Percentiles rank a stretch among this genome's conserved stretches.
These are phyloP conservation scores for Prenolepis imparis DNA, from an alignment of 2,888 invertebrate species.

Conservation along the genomic window DNA sequence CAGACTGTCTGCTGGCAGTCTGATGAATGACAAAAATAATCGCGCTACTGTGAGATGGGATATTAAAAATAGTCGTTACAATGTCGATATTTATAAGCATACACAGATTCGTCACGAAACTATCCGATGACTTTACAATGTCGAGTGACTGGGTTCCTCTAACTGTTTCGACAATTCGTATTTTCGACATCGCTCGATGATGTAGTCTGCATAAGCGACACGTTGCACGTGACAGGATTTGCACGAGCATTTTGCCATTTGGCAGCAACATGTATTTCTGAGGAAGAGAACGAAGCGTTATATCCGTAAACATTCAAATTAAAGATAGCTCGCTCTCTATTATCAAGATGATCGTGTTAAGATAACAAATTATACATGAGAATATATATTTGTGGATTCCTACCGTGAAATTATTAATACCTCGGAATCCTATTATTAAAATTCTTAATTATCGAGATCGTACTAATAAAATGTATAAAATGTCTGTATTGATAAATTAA, in stretches of 20 bases:
- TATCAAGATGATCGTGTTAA: background rate
- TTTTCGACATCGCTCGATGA: conserved; percentile 42
- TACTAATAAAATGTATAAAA: conserved; percentile 1
- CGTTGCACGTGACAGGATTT: conserved; percentile 20
- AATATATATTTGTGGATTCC: background rate
- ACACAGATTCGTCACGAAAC: conserved; percentile 17
- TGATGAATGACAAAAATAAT: conserved; percentile 34
- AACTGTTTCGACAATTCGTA: conserved; percentile 29
- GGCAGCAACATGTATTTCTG: background rate
- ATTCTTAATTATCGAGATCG: background rate
- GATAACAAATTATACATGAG: background rate
- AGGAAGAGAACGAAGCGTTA: background rate
- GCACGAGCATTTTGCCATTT: conserved; percentile 5
- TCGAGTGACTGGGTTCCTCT: background rate
- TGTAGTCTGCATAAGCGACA: background rate
- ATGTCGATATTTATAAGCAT: conserved; percentile 24
- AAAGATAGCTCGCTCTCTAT: background rate
- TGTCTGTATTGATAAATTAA: background rate
- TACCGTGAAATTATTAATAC: background rate
- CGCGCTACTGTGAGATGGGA: background rate
- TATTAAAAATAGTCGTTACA: background rate
- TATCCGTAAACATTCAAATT: conserved; percentile 26
- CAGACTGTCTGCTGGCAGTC: background rate
- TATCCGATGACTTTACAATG: conserved; percentile 14
- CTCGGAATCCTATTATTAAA: background rate